Evolutionary conservation across 2,888 invertebrate genomes (phyloP).

Genomic region (Rotaria magnacalcarata): DNA sequence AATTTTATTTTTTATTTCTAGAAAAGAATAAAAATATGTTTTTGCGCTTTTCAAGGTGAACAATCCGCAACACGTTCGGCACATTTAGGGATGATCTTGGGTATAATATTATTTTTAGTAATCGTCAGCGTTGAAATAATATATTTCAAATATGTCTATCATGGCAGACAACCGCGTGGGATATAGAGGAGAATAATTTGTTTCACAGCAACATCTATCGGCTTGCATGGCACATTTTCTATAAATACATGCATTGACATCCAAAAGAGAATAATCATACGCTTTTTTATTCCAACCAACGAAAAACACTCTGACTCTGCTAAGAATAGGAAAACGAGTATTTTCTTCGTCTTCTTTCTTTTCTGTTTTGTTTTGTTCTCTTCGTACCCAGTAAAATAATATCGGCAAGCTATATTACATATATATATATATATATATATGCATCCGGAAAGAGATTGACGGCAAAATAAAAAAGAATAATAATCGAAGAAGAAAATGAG

Average conservation of each 20-base stretch:
- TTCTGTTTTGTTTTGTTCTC: neutral
- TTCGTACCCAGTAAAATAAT: neutral
- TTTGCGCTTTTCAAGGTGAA: neutral
- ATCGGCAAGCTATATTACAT: neutral
- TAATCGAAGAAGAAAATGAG: neutral
- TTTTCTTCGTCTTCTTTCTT: neutral
- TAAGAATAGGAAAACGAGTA: neutral
- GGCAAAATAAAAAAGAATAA: neutral
- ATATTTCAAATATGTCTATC: conserved; percentile 15
- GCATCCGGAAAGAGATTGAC: neutral
- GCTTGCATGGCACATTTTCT: neutral
- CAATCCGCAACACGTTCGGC: neutral
- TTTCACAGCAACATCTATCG: neutral
- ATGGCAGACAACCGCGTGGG: neutral
- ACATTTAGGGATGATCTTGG: neutral
- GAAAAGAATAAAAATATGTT: too few relatives aligned
- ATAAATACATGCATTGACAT: neutral
- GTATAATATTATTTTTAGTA: neutral
- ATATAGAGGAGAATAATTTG: neutral
- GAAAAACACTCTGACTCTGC: neutral
- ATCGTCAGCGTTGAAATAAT: neutral
- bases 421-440: too few relatives aligned
- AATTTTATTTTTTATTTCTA: neutral
- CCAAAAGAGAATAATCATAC: neutral
- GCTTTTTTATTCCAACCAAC: neutral